Conservation (phyloP, 2,113 vertebrate genomes). For the Festucalex cinctus region DNA sequence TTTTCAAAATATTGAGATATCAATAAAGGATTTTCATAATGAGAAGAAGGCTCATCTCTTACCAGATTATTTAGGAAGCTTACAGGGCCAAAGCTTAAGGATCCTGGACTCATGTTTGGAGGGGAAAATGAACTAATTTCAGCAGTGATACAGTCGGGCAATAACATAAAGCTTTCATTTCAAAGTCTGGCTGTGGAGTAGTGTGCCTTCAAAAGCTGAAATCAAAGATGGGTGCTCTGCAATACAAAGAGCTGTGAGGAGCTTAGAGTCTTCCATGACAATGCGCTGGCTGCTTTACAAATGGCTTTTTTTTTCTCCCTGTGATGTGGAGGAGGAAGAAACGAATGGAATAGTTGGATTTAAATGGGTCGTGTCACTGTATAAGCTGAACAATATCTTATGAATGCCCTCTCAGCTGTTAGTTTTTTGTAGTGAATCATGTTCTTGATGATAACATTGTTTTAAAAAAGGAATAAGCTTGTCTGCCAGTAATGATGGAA, state of each 20-base stretch:
- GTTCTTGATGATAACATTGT: neutral
- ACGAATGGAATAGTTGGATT: slow-evolving; percentile 16
- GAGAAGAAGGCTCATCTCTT: slow-evolving; percentile 28
- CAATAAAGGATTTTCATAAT: slow-evolving; percentile 83
- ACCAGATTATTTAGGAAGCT: slow-evolving; percentile 26
- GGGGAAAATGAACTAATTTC: slow-evolving; percentile 14
- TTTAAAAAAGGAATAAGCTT: neutral
- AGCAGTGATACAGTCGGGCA: slow-evolving; percentile 27
- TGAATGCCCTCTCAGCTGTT: slow-evolving; percentile 1
- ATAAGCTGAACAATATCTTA: neutral
- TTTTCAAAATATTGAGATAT: slow-evolving; percentile 82
- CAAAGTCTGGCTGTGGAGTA: slow-evolving; percentile 28
- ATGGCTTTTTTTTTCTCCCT: slow-evolving; percentile 12
- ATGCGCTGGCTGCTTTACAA: slow-evolving; percentile 34
- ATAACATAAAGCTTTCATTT: slow-evolving; percentile 47
- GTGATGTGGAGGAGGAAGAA: slow-evolving; percentile 5
- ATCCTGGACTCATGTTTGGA: slow-evolving; percentile 5
- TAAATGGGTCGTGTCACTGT: neutral
- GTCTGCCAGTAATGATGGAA: neutral
- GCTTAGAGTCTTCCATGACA: slow-evolving; percentile 20
- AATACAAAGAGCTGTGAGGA: slow-evolving; percentile 43
- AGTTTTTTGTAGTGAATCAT: neutral
- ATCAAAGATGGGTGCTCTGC: slow-evolving; percentile 41
- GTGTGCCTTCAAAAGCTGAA: slow-evolving; percentile 56
- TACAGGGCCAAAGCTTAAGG: slow-evolving; percentile 2